Conservation (phyloP, 2,888 invertebrate genomes). For the Agriopis marginaria region DNA sequence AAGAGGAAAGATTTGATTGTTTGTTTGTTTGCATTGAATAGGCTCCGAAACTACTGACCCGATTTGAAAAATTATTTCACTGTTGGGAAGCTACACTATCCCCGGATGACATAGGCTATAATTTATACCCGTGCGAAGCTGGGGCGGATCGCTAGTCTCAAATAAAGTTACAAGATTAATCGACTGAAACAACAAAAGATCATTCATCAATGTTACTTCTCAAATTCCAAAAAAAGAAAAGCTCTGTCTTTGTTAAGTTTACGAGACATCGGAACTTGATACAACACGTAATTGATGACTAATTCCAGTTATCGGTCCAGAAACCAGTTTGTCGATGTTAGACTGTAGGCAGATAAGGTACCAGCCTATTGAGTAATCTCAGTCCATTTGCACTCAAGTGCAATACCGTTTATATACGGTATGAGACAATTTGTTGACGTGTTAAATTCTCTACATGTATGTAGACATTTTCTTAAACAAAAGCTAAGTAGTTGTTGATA, state of each 20-base stretch:
- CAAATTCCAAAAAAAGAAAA: constrained; percentile 37
- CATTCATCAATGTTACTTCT: constrained; percentile 37
- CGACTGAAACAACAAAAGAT: background rate
- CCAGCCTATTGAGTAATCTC: constrained; percentile 24
- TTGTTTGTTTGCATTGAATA: too few relatives aligned
- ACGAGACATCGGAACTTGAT: constrained; percentile 43
- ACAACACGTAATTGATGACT: constrained; percentile 51
- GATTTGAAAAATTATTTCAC: too few relatives aligned
- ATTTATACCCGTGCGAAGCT: too few relatives aligned
- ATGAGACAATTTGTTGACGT: background rate
- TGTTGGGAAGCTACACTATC: too few relatives aligned
- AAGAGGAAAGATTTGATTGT: too few relatives aligned
- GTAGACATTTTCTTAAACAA: constrained; percentile 5
- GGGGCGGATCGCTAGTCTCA: too few relatives aligned
- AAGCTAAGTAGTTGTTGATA: background rate
- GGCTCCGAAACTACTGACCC: too few relatives aligned
- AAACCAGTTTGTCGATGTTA: constrained; percentile 34
- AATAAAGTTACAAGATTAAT: constrained; percentile 12
- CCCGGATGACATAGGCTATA: too few relatives aligned
- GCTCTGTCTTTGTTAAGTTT: constrained; percentile 46
- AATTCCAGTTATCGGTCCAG: constrained; percentile 40
- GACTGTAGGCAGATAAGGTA: constrained; percentile 16
- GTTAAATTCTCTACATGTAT: background rate
- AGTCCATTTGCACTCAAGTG: constrained; percentile 32
- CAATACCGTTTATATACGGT: constrained; percentile 14